A percentile compares a stretch with the other conserved stretches of the same genome.
phyloP scores from a whole-genome alignment of 2,888 invertebrate species.

The Pardosa pseudoannulata region DNA sequence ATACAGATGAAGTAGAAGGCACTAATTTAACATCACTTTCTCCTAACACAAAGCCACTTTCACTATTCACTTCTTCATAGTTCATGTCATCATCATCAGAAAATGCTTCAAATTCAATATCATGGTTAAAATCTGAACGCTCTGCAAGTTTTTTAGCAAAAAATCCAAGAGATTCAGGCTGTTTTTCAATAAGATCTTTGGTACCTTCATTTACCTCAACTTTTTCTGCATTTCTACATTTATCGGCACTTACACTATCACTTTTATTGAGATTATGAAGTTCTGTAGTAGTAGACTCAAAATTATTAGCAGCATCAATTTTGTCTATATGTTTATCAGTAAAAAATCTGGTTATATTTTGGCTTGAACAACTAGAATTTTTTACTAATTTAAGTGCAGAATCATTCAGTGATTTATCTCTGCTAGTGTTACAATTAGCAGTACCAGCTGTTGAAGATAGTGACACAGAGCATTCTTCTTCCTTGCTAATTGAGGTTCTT shows the following conservation, averaged over 20 bases:
- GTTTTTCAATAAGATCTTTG: background rate
- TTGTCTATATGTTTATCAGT: background rate
- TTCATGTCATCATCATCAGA: background rate
- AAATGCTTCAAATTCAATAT: background rate
- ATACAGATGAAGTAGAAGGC: background rate
- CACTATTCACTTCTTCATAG: background rate
- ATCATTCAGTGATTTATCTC: background rate
- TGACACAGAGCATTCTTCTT: background rate
- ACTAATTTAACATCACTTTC: background rate
- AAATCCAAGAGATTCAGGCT: constrained; percentile 31
- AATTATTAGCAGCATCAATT: background rate
- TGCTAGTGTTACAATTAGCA: no score
- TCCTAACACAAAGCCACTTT: background rate
- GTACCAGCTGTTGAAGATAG: background rate
- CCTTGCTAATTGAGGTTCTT: background rate
- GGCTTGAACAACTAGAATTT: background rate
- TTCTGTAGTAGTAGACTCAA: background rate
- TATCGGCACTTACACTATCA: background rate
- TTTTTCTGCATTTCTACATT: no score
- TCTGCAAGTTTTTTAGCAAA: constrained; percentile 65
- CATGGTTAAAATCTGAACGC: background rate
- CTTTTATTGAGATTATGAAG: background rate
- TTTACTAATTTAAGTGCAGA: background rate
- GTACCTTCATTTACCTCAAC: background rate
- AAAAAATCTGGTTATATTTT: background rate